These are phyloP conservation scores for Pachymerium ferrugineum DNA, from an alignment of 2,888 invertebrate genomes.

Conservation along the genomic window DNA sequence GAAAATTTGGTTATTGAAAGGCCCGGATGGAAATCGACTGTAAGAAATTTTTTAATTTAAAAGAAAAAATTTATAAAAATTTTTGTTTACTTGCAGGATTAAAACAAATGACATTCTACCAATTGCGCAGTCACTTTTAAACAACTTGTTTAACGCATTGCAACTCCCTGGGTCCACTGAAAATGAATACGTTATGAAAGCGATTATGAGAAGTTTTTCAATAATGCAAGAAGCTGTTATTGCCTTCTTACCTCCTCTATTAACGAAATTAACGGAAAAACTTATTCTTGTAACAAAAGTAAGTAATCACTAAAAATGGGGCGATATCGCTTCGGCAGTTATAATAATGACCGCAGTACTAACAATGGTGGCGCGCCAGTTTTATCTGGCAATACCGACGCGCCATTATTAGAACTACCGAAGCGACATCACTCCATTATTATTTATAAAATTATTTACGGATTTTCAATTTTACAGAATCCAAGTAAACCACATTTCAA, in stretches of 20 bases:
- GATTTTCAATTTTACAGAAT: conserved; percentile 31
- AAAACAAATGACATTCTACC: conserved; percentile 59
- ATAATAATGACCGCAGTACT: too few species aligned
- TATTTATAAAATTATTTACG: not conserved
- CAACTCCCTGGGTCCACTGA: conserved; percentile 70
- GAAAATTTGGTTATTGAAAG: conserved; percentile 72
- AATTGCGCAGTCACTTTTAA: conserved; percentile 63
- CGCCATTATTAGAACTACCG: too few species aligned
- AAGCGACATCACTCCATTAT: too few species aligned
- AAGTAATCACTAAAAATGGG: not conserved
- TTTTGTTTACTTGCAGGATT: conserved; percentile 24
- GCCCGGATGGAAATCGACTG: conserved; percentile 55
- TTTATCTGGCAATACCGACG: too few species aligned
- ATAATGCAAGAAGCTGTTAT: conserved; percentile 73
- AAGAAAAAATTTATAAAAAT: not conserved
- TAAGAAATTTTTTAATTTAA: conserved; percentile 45
- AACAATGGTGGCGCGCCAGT: too few species aligned
- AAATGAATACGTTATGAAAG: conserved; percentile 98
- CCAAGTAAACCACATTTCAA: conserved; percentile 80
- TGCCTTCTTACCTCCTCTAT: conserved; percentile 69
- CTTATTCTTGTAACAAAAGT: conserved; percentile 69
- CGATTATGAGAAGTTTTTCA: conserved; percentile 82
- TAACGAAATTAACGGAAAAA: conserved; percentile 79
- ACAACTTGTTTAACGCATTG: conserved; percentile 69
- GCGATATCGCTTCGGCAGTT: too few species aligned